A percentile compares a stretch with the other conserved stretches of the same genome.
Conservation (phyloP, 1,140 invertebrate species). For the Brachionus asplanchnoidis region DNA sequence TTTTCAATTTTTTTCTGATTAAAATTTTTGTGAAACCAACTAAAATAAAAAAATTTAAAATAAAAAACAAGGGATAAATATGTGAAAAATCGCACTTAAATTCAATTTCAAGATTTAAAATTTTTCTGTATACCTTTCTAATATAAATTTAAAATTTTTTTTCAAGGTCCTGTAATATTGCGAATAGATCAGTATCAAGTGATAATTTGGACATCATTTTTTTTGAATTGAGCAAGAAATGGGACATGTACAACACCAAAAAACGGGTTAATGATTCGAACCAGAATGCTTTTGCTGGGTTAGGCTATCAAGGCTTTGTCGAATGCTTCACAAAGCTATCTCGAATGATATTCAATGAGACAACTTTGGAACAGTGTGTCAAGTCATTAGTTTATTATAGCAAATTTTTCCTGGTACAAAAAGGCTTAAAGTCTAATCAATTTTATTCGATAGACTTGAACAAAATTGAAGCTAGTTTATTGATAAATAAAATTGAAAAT, state of each 20-base stretch:
- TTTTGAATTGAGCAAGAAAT: constrained; percentile 35
- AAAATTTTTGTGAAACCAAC: too few species aligned
- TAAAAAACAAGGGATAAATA: too few species aligned
- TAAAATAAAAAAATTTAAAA: too few species aligned
- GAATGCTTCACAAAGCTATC: constrained; percentile 26
- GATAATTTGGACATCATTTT: constrained; percentile 41
- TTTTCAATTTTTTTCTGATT: too few species aligned
- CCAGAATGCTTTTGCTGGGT: neutral
- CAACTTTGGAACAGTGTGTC: constrained; percentile 9
- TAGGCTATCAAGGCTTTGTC: constrained; percentile 41
- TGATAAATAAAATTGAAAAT: neutral
- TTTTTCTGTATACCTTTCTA: too few species aligned
- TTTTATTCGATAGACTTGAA: neutral
- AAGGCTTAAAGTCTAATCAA: neutral
- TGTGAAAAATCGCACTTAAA: too few species aligned
- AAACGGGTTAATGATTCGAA: neutral
- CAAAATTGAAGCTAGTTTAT: neutral
- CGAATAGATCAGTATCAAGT: neutral
- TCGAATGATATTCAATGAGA: constrained; percentile 24
- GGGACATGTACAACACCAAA: constrained; percentile 39
- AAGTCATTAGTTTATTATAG: constrained; percentile 17
- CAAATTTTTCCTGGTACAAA: constrained; percentile 1
- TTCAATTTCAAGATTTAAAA: too few species aligned
- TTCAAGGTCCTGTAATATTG: neutral
- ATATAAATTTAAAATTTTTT: too few species aligned